Conservation (phyloP, 2,888 invertebrate genomes). For the Dione juno region DNA sequence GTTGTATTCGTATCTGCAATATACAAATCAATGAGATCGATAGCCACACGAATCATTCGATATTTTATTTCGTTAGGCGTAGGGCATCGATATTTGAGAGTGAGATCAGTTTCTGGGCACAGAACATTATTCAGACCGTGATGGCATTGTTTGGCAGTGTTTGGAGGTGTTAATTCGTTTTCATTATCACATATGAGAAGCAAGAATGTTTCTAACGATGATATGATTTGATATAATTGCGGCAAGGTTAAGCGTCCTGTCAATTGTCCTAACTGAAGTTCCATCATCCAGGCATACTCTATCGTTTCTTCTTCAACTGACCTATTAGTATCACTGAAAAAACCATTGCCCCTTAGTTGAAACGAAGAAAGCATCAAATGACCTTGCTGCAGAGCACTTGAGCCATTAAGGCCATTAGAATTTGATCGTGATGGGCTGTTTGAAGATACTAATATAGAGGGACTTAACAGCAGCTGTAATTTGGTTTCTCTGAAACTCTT, state of each 20-base stretch:
- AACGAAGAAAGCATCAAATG: constrained; percentile 93
- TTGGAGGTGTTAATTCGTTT: constrained; percentile 93
- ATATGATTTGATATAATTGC: constrained; percentile 93
- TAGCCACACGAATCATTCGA: constrained; percentile 93
- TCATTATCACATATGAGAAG: constrained; percentile 94
- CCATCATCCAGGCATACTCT: constrained; percentile 98
- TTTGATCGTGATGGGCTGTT: constrained; percentile 88
- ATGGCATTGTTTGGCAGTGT: constrained; percentile 89
- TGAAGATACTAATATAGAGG: constrained; percentile 91
- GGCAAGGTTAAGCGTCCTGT: constrained; percentile 95
- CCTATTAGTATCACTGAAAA: constrained; percentile 97
- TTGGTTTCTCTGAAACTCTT: constrained; percentile 96
- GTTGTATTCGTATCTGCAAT: constrained; percentile 95
- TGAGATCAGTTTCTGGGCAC: constrained; percentile 87
- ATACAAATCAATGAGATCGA: constrained; percentile 95
- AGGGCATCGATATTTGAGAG: constrained; percentile 89
- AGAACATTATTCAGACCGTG: constrained; percentile 88
- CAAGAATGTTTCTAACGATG: constrained; percentile 94
- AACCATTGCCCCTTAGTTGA: constrained; percentile 96
- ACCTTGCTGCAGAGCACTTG: constrained; percentile 88
- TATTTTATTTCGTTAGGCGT: constrained; percentile 95
- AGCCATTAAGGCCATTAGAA: constrained; percentile 56
- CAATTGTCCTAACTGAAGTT: constrained; percentile 96
- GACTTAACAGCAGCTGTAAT: constrained; percentile 94
- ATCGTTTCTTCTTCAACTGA: constrained; percentile 96